These are phyloP conservation scores for Anguilla pacifica DNA, from an alignment of 2,797 vertebrate genomes.

Conservation along the genomic window DNA sequence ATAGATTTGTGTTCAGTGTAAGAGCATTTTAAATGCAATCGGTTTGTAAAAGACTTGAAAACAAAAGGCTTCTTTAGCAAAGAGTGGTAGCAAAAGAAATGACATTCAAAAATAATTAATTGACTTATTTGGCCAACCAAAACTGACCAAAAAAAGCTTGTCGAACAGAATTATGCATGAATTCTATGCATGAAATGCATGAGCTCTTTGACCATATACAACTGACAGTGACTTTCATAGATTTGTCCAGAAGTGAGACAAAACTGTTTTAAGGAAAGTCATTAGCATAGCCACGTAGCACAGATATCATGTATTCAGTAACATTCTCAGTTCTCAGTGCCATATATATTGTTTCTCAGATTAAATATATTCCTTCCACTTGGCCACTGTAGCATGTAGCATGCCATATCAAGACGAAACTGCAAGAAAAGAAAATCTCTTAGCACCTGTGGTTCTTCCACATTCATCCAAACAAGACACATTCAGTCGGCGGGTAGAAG, in stretches of 20 bases:
- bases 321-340: neutral
- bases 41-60: neutral
- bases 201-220: neutral
- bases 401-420: neutral
- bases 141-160: neutral
- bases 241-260: neutral
- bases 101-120: neutral
- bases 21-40: neutral
- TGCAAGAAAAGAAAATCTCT: neutral
- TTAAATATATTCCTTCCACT: neutral
- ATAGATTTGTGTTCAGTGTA: neutral
- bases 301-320: neutral
- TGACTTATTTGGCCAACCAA: neutral
- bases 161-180: neutral
- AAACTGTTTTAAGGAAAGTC: neutral
- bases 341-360: neutral
- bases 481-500: neutral
- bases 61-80: neutral
- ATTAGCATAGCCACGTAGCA: neutral
- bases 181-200: neutral
- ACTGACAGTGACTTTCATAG: neutral
- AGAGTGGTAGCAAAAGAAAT: neutral
- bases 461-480: conserved; percentile 5
- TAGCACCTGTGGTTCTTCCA: neutral
- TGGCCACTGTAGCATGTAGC: neutral